Evolutionary conservation across 2,888 invertebrate species (phyloP), one percentile per base, ranked within the genome.

Genomic region (Neoscelio sp.): DNA sequence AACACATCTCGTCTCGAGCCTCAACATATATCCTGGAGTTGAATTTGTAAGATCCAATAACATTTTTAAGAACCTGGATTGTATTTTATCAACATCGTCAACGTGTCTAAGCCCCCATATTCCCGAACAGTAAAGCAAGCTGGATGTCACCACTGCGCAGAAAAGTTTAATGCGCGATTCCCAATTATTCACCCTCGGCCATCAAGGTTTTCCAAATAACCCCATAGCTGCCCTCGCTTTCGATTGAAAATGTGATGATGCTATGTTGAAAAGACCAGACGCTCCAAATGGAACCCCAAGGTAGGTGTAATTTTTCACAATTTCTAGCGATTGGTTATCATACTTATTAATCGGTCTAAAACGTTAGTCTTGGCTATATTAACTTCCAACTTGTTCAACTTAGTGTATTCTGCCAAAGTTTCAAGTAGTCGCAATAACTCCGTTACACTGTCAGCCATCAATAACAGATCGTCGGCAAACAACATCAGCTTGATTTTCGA

Each of bases 271-370:
- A 1, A 71, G 38, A 4, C 73, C 54, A 10, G 60, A 50, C 4
- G 40, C 10, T 1, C 50, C 30, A n/a, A 71, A 62, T 0, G 71
- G 52, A 3, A 71, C 52, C 23, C 75, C 68, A 30, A 75, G 33
- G 28, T 68, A 68, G 1, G 1, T 42, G 6, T 42, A 42, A 0
- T 18, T n/a, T 13, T 23, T 6, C 15, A 75, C 1, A 1, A 42
- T 13, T 4, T 18, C n/a, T n/a, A 42, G 10, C 8, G 2, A 23
- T 10, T 12, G 40, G 33, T 8, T n/a, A 3, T 30, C 5, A 10
- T 20, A 33, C 10, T 18, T 54, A n/a, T n/a, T n/a, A n/a, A n/a
- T n/a, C n/a, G n/a, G n/a, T n/a, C n/a, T n/a, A n/a, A n/a, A n/a
- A n/a, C n/a, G n/a, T n/a, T n/a, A n/a, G n/a, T n/a, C n/a, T n/a